Base-by-base conservation (phyloP, 2,888 invertebrate genomes). In the Pammene fasciana region DNA sequence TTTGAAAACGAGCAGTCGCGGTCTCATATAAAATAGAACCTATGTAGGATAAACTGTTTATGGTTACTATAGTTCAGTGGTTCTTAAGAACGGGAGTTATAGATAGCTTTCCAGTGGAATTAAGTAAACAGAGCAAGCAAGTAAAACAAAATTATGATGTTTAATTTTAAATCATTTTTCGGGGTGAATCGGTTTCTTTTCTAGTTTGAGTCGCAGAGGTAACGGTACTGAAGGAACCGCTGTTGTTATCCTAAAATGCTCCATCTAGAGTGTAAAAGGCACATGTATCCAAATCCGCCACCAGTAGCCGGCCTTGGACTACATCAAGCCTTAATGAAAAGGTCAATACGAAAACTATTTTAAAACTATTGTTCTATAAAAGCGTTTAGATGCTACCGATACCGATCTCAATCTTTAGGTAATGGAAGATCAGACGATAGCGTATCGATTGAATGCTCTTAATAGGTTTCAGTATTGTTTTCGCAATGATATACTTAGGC, bases 251-350 rank as follows among this genome's bases (percentile, higher is more conserved):
- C 38, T 9, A 9, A 26, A 10, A 50, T 18, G 50, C 50, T 50
- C 50, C 8, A 18, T 50, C 50, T 50, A 50, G 50, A 5, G 26
- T 11, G 50, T 16, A 26, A 50, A 50, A 6, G 50, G 18, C 18
- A 18, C 18, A 11, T 11, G 11, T 18, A n/a, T 86, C 86, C 76
- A 85, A 88, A 86, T 88, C 89, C 87, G 88, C 86, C 82, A 87
- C 79, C 79, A 77, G 83, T 81, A 76, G 86, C 79, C 83, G 86
- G 84, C 91, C 91, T 91, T 92, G 91, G 87, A 84, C 90, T 87
- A 90, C 89, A 85, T 89, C 82, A 81, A 89, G 80, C 79, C 87
- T 87, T 85, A 86, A 79, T 78, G 75, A 70, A 89, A 91, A 92
- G 91, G 91, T 91, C 91, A 90, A 83, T 84, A 87, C 82, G 87